phyloP scores from a whole-genome alignment of 92 coral and sea anemone genomes.

The Palythoa grandiflora region DNA sequence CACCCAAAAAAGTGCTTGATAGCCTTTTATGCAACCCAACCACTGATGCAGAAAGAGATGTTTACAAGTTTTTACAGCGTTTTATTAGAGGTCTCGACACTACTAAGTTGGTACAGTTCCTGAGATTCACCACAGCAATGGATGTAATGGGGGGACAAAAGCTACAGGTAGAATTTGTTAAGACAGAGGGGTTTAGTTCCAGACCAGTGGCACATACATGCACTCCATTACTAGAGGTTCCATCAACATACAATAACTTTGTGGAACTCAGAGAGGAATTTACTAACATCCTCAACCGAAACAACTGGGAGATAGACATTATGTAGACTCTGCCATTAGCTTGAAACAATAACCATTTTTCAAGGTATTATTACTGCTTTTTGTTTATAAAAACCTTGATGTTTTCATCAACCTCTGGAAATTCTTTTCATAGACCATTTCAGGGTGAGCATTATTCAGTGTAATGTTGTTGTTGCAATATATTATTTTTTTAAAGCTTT shows the following conservation, averaged over 20 bases:
- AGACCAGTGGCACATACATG: slow-evolving; percentile 35
- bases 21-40: slow-evolving; percentile 6
- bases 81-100: slow-evolving; percentile 27
- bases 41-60: slow-evolving; percentile 23
- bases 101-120: neutral
- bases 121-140: slow-evolving; percentile 3
- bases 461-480: neutral
- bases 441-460: slow-evolving; percentile 6
- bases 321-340: neutral
- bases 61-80: slow-evolving; percentile 5
- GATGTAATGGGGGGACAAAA: slow-evolving; percentile 32
- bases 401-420: slow-evolving; percentile 5
- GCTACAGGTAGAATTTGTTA: neutral
- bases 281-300: neutral
- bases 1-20: slow-evolving; percentile 51
- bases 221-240: neutral
- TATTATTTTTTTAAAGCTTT: neutral
- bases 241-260: slow-evolving; percentile 24
- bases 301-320: slow-evolving; percentile 1
- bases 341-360: neutral
- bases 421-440: slow-evolving; percentile 2
- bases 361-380: neutral
- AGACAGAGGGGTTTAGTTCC: slow-evolving; percentile 19
- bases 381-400: slow-evolving; percentile 2
- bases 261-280: slow-evolving; percentile 39